Conservation (phyloP, 2,113 vertebrate species). For the Coryphaenoides rupestris region DNA sequence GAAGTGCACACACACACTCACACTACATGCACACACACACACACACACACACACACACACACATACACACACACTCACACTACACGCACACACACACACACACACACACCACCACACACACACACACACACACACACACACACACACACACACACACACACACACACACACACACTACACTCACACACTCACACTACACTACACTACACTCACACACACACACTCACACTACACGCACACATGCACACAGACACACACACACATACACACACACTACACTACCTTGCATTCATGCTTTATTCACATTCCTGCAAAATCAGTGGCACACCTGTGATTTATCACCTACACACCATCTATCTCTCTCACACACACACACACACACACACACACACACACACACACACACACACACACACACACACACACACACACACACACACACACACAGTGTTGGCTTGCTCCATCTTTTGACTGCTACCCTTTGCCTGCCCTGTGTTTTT, state of each 20-base stretch:
- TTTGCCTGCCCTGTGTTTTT: background rate
- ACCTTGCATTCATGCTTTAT: too few relatives aligned
- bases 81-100: background rate
- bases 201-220: too few relatives aligned
- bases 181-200: too few relatives aligned
- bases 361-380: background rate
- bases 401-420: background rate
- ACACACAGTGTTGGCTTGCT: background rate
- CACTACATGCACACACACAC: background rate
- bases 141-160: too few relatives aligned
- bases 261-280: background rate
- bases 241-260: background rate
- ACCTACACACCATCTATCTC: background rate
- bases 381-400: background rate
- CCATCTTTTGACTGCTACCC: background rate
- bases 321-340: too few relatives aligned
- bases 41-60: background rate
- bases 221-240: too few relatives aligned
- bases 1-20: slow-evolving; percentile 8
- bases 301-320: too few relatives aligned
- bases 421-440: background rate
- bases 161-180: too few relatives aligned
- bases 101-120: too few relatives aligned
- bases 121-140: too few relatives aligned
- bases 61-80: background rate